These are phyloP conservation scores for Oncorhynchus masou DNA, from an alignment of 2,113 vertebrate genomes.

Conservation along the genomic window DNA sequence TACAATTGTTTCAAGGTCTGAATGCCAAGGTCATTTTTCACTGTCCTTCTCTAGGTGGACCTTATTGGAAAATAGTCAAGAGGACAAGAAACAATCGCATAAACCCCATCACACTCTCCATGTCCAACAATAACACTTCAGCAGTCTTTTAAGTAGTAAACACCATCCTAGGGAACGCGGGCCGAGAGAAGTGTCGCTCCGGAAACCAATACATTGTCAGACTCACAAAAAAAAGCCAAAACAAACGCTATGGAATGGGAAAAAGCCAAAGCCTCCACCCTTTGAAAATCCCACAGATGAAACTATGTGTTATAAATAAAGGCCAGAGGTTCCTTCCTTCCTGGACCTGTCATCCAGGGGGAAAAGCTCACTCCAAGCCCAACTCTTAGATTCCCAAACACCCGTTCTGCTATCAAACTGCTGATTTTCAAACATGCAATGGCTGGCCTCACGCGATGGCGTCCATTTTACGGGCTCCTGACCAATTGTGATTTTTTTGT, in stretches of 20 bases:
- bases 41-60: slow-evolving; percentile 35
- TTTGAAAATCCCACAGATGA: slow-evolving; percentile 75
- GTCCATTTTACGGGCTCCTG: too few species aligned
- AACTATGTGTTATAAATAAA: slow-evolving; percentile 83
- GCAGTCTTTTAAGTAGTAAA: slow-evolving; percentile 61
- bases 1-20: slow-evolving; percentile 56
- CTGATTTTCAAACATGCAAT: slow-evolving; percentile 71
- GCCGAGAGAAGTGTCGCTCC: slow-evolving; percentile 37
- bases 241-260: slow-evolving; percentile 59
- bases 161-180: slow-evolving; percentile 36
- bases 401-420: slow-evolving; percentile 81
- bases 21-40: slow-evolving; percentile 53
- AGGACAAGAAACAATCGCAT: slow-evolving; percentile 53
- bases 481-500: too few species aligned
- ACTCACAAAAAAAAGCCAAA: slow-evolving; percentile 52
- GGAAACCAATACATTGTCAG: slow-evolving; percentile 65
- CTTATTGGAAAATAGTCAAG: slow-evolving; percentile 67
- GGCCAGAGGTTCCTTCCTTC: slow-evolving; percentile 73
- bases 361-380: slow-evolving; percentile 61
- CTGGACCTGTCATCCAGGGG: slow-evolving; percentile 69
- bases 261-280: slow-evolving; percentile 56
- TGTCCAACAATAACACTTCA: slow-evolving; percentile 56
- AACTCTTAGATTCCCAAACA: slow-evolving; percentile 81
- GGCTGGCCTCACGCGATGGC: slow-evolving; percentile 46
- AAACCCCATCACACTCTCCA: slow-evolving; percentile 57